Base-by-base conservation (phyloP, 2,888 invertebrate genomes). In the Cacoxenus indagator region DNA sequence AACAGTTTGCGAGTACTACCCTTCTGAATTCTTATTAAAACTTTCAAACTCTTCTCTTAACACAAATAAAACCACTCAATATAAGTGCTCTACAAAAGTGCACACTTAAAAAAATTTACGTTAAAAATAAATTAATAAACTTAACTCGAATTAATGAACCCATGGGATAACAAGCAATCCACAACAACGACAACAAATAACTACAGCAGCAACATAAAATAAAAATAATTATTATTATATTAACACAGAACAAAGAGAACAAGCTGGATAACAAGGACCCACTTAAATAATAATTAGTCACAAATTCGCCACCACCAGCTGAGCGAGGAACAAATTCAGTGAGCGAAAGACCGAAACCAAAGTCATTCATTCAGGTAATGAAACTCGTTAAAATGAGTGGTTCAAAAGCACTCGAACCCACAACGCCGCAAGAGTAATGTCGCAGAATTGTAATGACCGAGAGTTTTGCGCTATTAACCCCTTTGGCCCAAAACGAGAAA, bases 231-330 rank as follows among this genome's bases (percentile, higher is more conserved):
- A 46, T n/a, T 24, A 24, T 43, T 22, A 24, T 11, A 48, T 29
- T 31, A 31, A 51, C 29, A 48, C 19, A 51, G 17, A 17, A 14
- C 54, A 37, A 37, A 19, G 24, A 45, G n/a, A 31, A 31, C 45
- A 65, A 45, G 9, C 29, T 64, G 55, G 70, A 70, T 64, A 67
- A 70, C 67, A 69, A 68, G 31, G 69, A 76, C 70, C 72, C 83
- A 76, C 80, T 82, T 78, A 83, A 82, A 80, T 75, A 80, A 78
- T 80, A 82, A 82, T 80, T 83, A 80, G 76, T 80, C 82, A 80
- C 67, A 73, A 75, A 68, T 75, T 75, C 72, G 64, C 24, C 45
- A 62, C 24, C 19, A 27, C 55, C 24, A 55, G 26, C 14, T 14
- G 19, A 11, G 27, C n/a, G 24, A 24, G 19, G n/a, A 17, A 55